Percentiles rank a stretch among this genome's conserved stretches.
Evolutionary conservation across 1,140 invertebrate genomes (phyloP).

Genomic region (Macrocentrus cingulum): DNA sequence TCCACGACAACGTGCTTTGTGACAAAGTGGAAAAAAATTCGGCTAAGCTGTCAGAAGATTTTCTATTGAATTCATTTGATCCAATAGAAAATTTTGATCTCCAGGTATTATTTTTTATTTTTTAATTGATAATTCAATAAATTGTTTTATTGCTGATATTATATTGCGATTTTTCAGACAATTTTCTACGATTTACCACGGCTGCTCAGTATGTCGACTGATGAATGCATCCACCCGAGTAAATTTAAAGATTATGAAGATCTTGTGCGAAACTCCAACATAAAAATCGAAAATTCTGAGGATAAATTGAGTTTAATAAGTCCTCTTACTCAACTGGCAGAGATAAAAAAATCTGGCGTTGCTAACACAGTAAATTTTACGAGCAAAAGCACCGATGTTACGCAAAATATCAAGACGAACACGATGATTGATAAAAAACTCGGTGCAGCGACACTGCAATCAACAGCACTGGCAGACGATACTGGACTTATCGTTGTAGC

Average conservation of each 20-base stretch:
- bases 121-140: constrained; percentile 16
- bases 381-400: constrained; percentile 20
- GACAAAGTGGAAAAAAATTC: constrained; percentile 60
- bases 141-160: too few relatives aligned
- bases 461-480: constrained; percentile 41
- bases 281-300: too few relatives aligned
- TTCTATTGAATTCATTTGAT: constrained; percentile 65
- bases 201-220: constrained; percentile 58
- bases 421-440: constrained; percentile 48
- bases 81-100: constrained; percentile 60
- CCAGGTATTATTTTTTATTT: constrained; percentile 53
- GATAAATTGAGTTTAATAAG: not conserved
- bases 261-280: too few relatives aligned
- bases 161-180: constrained; percentile 53
- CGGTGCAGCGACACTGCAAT: constrained; percentile 30
- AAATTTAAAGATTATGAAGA: constrained; percentile 47
- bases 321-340: too few relatives aligned
- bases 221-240: constrained; percentile 62
- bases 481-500: constrained; percentile 77
- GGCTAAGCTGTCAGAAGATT: constrained; percentile 61
- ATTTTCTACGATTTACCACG: constrained; percentile 64
- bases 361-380: not conserved
- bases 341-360: too few relatives aligned
- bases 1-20: constrained; percentile 42
- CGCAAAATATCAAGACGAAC: constrained; percentile 64